Evolutionary conservation across 2,888 invertebrate species (phyloP).

Genomic region (Drosophila diplacantha): DNA sequence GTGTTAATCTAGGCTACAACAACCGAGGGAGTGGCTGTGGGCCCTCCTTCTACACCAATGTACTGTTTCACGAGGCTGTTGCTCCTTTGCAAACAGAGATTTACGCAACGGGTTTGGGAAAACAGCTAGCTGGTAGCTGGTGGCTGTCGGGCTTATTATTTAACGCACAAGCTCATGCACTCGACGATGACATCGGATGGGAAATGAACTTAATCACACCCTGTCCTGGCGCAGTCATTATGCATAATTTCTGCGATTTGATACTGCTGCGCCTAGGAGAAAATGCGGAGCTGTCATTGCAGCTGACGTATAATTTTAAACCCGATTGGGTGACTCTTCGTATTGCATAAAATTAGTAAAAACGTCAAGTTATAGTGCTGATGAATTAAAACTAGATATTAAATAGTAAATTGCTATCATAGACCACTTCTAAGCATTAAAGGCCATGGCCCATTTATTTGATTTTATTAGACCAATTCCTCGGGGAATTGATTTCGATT

Average conservation of each 20-base stretch:
- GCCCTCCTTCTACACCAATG: background rate
- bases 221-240: background rate
- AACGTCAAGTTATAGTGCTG: too few species aligned
- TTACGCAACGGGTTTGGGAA: constrained; percentile 3
- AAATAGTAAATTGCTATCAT: background rate
- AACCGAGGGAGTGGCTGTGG: constrained; percentile 8
- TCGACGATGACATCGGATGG: constrained; percentile 2
- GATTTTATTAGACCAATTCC: too few species aligned
- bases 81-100: constrained; percentile 9
- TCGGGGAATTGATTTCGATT: constrained; percentile 17
- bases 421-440: background rate
- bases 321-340: background rate
- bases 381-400: background rate
- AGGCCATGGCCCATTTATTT: too few species aligned
- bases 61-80: background rate
- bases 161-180: background rate
- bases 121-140: background rate
- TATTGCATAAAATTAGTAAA: background rate
- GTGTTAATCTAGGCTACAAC: constrained; percentile 14
- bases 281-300: background rate
- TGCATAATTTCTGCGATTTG: background rate
- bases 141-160: background rate
- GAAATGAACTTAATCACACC: constrained; percentile 1
- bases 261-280: background rate
- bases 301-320: background rate